A percentile compares a stretch with the other conserved stretches of the same genome.
phyloP scores from a whole-genome alignment of 2,797 vertebrate genomes.

The Syngnathus acus region DNA sequence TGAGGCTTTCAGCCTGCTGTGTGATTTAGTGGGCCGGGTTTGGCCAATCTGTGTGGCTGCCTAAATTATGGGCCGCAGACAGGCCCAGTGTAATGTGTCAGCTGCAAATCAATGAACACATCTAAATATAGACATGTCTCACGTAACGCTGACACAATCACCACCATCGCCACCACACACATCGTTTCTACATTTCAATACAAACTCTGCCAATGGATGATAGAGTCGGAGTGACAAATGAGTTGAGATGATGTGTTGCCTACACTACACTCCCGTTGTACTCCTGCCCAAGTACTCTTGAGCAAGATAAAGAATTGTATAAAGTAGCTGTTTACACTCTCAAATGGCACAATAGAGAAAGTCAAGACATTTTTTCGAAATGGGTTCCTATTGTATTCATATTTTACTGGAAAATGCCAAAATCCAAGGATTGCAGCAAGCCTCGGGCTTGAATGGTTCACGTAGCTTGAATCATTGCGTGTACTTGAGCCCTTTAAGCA shows the following conservation, averaged over 20 bases:
- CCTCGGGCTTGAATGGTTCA: too few species aligned
- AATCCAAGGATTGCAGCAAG: too few species aligned
- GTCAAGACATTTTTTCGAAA: too few species aligned
- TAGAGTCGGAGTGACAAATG: not conserved
- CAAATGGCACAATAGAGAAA: not conserved
- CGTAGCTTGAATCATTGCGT: too few species aligned
- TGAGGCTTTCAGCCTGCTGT: constrained; percentile 9
- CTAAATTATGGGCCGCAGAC: constrained; percentile 63
- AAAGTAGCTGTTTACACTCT: not conserved
- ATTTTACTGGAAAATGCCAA: too few species aligned
- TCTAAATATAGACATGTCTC: constrained; percentile 73
- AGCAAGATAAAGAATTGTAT: not conserved
- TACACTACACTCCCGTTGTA: not conserved
- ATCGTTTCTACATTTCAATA: constrained; percentile 47
- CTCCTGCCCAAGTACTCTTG: not conserved
- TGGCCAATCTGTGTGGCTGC: constrained; percentile 44
- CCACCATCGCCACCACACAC: constrained; percentile 5
- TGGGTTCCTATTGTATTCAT: too few species aligned
- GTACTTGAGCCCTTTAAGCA: too few species aligned
- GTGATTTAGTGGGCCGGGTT: constrained; percentile 50
- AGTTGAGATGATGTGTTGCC: not conserved
- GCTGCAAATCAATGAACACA: constrained; percentile 67
- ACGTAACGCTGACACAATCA: constrained; percentile 60
- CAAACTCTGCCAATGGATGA: constrained; percentile 31
- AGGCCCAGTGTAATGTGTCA: constrained; percentile 64